phyloP scores from a whole-genome alignment of 2,888 invertebrate genomes.

The Epistrophe eligans region DNA sequence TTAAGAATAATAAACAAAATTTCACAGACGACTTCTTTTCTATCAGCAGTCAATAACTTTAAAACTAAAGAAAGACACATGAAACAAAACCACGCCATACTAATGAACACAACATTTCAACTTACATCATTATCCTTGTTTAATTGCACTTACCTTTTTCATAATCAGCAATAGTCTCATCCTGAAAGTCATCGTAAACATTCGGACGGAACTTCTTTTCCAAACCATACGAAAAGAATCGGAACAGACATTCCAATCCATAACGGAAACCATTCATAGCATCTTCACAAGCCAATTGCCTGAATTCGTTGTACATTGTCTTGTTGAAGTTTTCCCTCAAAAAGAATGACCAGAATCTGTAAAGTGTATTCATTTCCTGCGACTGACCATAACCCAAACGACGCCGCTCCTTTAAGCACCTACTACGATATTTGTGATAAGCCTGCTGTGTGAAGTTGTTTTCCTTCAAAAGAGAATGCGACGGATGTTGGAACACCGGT shows the following conservation, averaged over 20 bases:
- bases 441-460: slow-evolving; percentile 99
- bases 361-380: slow-evolving; percentile 99
- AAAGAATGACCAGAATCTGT: slow-evolving; percentile 99
- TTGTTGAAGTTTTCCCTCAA: slow-evolving; percentile 98
- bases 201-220: slow-evolving; percentile 98
- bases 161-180: slow-evolving; percentile 95
- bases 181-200: slow-evolving; percentile 97
- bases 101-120: slow-evolving; percentile 34
- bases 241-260: slow-evolving; percentile 94
- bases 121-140: slow-evolving; percentile 26
- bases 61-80: slow-evolving; percentile 30
- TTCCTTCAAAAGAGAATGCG: slow-evolving; percentile 96
- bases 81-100: slow-evolving; percentile 43
- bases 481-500: slow-evolving; percentile 97
- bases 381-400: slow-evolving; percentile 96
- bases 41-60: background rate
- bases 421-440: slow-evolving; percentile 97
- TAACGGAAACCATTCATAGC: slow-evolving; percentile 95
- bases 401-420: slow-evolving; percentile 95
- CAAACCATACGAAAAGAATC: slow-evolving; percentile 98
- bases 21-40: background rate
- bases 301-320: slow-evolving; percentile 98
- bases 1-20: background rate
- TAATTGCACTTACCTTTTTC: slow-evolving; percentile 88
- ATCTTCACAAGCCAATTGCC: slow-evolving; percentile 95